phyloP scores from a whole-genome alignment of 2,797 vertebrate species.

The Megalops cyprinoides region DNA sequence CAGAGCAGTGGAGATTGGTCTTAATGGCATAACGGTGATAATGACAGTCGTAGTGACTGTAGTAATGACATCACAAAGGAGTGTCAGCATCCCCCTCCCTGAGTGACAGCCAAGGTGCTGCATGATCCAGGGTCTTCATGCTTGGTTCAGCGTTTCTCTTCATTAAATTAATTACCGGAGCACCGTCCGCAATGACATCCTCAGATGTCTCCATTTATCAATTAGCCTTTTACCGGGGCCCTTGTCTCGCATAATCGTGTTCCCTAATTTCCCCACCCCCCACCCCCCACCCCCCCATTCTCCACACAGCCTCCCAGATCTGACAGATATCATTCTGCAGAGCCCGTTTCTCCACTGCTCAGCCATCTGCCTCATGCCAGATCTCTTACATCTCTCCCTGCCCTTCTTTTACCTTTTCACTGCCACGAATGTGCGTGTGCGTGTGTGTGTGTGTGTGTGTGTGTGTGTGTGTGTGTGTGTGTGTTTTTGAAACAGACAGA shows the following conservation, averaged over 20 bases:
- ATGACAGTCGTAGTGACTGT: too few relatives aligned
- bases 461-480: background rate
- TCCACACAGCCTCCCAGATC: conserved; percentile 41
- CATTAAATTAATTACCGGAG: background rate
- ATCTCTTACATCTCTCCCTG: conserved; percentile 21
- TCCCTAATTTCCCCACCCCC: conserved; percentile 44
- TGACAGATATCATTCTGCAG: conserved; percentile 41
- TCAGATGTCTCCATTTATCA: conserved; percentile 45
- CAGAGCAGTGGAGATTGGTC: too few relatives aligned
- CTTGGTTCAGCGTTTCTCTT: conserved; percentile 34
- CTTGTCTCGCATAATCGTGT: conserved; percentile 41
- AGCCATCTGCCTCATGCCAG: conserved; percentile 38
- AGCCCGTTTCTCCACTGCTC: conserved; percentile 36
- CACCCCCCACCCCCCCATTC: too few relatives aligned
- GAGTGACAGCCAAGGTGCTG: background rate
- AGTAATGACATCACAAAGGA: background rate
- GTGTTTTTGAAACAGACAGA: too few relatives aligned
- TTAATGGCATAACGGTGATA: too few relatives aligned
- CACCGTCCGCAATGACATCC: conserved; percentile 19
- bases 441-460: background rate
- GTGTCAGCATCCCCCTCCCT: too few relatives aligned
- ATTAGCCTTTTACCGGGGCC: conserved; percentile 41
- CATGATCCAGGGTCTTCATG: conserved; percentile 30
- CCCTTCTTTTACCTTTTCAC: conserved; percentile 6
- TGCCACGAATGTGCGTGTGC: background rate